Evolutionary conservation across 2,797 vertebrate species (phyloP), one percentile per base, ranked within the genome.

Genomic region (Hylomyscus alleni): DNA sequence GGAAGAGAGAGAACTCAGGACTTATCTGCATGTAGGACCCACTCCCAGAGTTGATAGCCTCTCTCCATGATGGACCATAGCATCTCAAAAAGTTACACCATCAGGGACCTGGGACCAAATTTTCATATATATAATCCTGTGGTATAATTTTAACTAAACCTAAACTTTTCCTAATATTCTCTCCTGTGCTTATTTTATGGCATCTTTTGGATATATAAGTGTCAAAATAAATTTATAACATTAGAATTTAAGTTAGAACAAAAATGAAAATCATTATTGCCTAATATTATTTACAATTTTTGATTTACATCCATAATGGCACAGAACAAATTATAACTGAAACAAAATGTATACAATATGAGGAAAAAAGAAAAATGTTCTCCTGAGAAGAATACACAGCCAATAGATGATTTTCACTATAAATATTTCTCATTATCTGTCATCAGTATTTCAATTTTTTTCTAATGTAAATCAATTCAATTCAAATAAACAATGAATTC

Each of bases 261-360:
- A 56, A 86, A 92, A 89, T 62, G 20, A 9, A 91, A 93, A 88
- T 60, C 3, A n/a, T 81, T 69, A 29, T 50, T 90, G n/a, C 11
- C 9, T 92, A 92, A 81, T 76, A 81, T 50, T 92, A 31, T 73
- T 56, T 87, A 37, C 6, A 31, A 3, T 76, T 92, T 89, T 47
- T 90, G 34, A 92, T 4, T 40, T 94, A 91, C 11, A 93, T 93
- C 4, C 24, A 78, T 40, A 83, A 85, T 40, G 29, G 54, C 14
- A 83, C 5, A 56, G 4, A 62, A 24, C 4, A 72, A 54, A 67
- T 89, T 80, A 65, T 87, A 82, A 92, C 0, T 90, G 85, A 89
- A 20, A 17, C 22, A 52, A 62, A 54, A 62, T 20, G 81, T 90
- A 44, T 14, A 19, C 24, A 4, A 73, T 3, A n/a, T 62, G 44